phyloP scores from a whole-genome alignment of 2,113 vertebrate genomes.

The Carollia perspicillata region DNA sequence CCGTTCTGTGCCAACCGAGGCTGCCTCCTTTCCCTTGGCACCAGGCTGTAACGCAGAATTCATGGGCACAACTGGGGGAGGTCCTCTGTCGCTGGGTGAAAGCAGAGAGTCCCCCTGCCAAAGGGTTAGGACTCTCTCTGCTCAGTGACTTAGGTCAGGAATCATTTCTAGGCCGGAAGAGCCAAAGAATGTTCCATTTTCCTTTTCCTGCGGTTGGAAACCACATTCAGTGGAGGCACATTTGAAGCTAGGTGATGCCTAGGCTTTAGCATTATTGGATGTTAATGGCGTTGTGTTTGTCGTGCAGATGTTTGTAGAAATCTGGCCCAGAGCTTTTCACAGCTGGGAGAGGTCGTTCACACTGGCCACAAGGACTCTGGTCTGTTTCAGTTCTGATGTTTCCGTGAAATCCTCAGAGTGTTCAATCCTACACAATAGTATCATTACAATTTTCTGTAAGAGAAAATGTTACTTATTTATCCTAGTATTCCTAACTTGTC shows the following conservation, averaged over 20 bases:
- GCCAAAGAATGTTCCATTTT: constrained; percentile 61
- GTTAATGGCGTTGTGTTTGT: constrained; percentile 58
- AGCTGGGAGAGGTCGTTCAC: constrained; percentile 67
- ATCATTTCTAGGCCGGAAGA: constrained; percentile 36
- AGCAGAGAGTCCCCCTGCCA: not conserved
- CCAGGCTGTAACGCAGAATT: not conserved
- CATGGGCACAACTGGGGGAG: not conserved
- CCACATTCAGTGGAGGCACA: constrained; percentile 2
- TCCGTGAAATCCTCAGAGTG: constrained; percentile 84
- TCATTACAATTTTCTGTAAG: constrained; percentile 81
- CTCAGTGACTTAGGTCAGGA: constrained; percentile 28
- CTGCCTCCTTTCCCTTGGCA: not conserved
- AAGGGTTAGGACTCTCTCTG: not conserved
- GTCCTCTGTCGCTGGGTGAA: constrained; percentile 30
- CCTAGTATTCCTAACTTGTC: constrained; percentile 67
- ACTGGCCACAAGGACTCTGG: constrained; percentile 71
- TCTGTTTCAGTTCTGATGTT: constrained; percentile 81
- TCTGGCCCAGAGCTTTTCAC: constrained; percentile 64
- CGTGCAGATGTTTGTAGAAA: constrained; percentile 32
- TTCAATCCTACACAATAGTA: constrained; percentile 73
- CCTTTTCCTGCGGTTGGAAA: constrained; percentile 52
- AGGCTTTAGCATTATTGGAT: constrained; percentile 46
- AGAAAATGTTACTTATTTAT: constrained; percentile 80
- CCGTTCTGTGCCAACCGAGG: constrained; percentile 5
- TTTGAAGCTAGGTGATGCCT: constrained; percentile 43